Percentiles rank a stretch among this genome's conserved stretches.
These are phyloP conservation scores for Chaetogeoica ovagalla DNA, from an alignment of 2,888 invertebrate species.

Conservation along the genomic window DNA sequence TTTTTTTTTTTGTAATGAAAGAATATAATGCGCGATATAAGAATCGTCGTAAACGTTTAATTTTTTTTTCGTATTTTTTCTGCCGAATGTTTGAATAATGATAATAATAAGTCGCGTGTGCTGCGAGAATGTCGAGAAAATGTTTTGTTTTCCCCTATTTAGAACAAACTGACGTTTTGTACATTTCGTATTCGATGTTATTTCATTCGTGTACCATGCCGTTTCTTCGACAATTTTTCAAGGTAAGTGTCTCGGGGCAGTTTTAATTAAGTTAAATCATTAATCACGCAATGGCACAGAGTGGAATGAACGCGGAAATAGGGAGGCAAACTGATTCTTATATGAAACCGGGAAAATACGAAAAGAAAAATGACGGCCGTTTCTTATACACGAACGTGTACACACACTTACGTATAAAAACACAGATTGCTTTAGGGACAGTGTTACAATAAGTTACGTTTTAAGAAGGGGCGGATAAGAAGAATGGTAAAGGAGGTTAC, in stretches of 20 bases:
- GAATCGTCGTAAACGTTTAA: too few relatives aligned
- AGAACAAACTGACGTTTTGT: constrained; percentile 1
- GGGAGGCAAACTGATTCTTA: constrained; percentile 20
- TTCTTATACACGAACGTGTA: constrained; percentile 20
- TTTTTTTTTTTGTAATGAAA: too few relatives aligned
- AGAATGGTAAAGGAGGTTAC: constrained; percentile 10
- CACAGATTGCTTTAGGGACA: constrained; percentile 43
- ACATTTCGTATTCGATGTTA: constrained; percentile 1
- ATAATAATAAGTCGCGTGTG: background rate
- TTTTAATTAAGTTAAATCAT: constrained; percentile 64
- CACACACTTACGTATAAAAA: background rate
- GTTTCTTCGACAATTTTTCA: constrained; percentile 30
- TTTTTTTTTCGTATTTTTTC: too few relatives aligned
- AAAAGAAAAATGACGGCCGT: constrained; percentile 46
- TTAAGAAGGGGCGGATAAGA: background rate
- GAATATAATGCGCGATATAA: too few relatives aligned
- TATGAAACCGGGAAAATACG: constrained; percentile 33
- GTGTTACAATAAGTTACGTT: constrained; percentile 41
- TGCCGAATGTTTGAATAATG: background rate
- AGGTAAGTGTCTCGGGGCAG: constrained; percentile 18
- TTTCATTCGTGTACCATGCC: background rate
- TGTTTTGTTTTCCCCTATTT: background rate
- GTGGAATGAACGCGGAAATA: constrained; percentile 6
- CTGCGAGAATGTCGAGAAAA: background rate
- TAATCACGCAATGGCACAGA: constrained; percentile 60